Conservation (phyloP, 2,113 vertebrate species). For the Burhinus bistriatus region DNA sequence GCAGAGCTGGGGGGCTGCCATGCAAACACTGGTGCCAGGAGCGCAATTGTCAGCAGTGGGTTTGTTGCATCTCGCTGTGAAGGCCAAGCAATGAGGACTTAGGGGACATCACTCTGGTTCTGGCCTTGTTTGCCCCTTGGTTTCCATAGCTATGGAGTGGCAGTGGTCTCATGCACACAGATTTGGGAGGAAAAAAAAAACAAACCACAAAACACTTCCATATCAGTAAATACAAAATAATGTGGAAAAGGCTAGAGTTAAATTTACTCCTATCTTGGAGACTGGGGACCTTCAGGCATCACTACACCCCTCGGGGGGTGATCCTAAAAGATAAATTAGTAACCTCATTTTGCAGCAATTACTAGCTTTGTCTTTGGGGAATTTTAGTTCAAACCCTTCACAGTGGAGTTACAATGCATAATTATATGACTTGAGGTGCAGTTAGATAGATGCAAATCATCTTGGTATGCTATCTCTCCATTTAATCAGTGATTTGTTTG, state of each 20-base stretch:
- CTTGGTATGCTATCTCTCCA: constrained; percentile 4
- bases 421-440: constrained; percentile 14
- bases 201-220: neutral
- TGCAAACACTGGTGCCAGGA: neutral
- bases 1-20: neutral
- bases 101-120: neutral
- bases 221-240: neutral
- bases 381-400: neutral
- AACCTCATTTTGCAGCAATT: neutral
- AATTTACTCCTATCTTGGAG: neutral
- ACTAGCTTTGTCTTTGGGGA: neutral
- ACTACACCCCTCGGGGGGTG: neutral
- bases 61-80: neutral
- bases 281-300: neutral
- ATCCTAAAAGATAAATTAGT: constrained; percentile 4
- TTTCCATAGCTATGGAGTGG: neutral
- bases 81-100: neutral
- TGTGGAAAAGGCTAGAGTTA: neutral
- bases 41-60: no score
- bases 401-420: neutral
- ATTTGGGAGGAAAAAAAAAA: neutral
- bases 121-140: neutral
- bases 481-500: constrained; percentile 63
- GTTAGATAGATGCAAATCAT: constrained; percentile 42
- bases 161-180: neutral